Evolutionary conservation across 2,113 vertebrate genomes (phyloP).

Genomic region (Stegostoma tigrinum): DNA sequence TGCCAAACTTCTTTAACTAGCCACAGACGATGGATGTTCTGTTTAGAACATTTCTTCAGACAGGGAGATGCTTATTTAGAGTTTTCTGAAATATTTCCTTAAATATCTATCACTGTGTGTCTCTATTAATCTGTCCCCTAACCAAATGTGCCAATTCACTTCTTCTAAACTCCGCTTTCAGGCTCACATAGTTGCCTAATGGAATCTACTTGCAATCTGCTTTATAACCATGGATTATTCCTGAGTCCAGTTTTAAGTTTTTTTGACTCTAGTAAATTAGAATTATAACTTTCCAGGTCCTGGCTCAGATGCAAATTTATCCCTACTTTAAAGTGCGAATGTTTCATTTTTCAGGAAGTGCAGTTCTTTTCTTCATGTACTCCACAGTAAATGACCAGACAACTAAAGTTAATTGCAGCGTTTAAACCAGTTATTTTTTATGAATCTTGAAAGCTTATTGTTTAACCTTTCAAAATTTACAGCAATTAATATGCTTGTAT

Average conservation of each 20-base stretch:
- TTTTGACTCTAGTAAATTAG: not conserved
- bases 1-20: too few relatives aligned
- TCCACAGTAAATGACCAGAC: not conserved
- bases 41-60: too few relatives aligned
- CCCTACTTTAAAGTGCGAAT: not conserved
- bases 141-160: too few relatives aligned
- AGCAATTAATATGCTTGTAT: not conserved
- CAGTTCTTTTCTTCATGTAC: not conserved
- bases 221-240: not conserved
- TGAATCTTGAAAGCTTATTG: not conserved
- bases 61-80: too few relatives aligned
- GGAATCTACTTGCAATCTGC: not conserved
- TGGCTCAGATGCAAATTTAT: not conserved
- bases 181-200: too few relatives aligned
- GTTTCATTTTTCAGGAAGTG: constrained; percentile 5
- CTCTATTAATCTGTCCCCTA: too few relatives aligned
- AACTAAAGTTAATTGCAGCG: not conserved
- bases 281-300: not conserved
- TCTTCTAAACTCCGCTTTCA: not conserved
- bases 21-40: too few relatives aligned
- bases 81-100: too few relatives aligned
- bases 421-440: not conserved
- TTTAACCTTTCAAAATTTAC: not conserved
- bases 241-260: not conserved
- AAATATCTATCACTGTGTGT: too few relatives aligned